Evolutionary conservation across 2,797 vertebrate species (phyloP).

Genomic region (Remorina albescens): DNA sequence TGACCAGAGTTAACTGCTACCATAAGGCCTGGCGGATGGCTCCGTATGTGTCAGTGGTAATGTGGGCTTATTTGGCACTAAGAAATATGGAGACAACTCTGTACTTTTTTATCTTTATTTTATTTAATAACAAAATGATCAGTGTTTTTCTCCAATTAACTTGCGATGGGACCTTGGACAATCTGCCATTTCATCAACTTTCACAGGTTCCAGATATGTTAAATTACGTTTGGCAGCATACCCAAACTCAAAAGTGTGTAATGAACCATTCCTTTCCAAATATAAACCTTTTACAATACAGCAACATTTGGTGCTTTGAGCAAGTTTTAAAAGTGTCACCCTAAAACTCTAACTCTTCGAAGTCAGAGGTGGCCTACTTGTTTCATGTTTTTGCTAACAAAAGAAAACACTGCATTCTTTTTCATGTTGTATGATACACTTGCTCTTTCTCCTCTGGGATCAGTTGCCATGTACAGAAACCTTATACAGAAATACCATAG

Average conservation of each 20-base stretch:
- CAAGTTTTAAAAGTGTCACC: slow-evolving; percentile 24
- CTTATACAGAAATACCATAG: slow-evolving; percentile 61
- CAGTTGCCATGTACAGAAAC: slow-evolving; percentile 65
- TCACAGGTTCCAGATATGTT: slow-evolving; percentile 59
- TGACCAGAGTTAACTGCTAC: slow-evolving; percentile 69
- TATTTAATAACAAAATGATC: slow-evolving; percentile 39
- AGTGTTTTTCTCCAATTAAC: slow-evolving; percentile 43
- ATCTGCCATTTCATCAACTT: slow-evolving; percentile 61
- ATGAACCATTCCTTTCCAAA: slow-evolving; percentile 43
- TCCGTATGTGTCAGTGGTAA: slow-evolving; percentile 63
- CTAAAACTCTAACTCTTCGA: slow-evolving; percentile 28
- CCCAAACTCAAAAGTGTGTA: slow-evolving; percentile 47
- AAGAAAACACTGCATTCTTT: slow-evolving; percentile 45
- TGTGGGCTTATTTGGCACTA: slow-evolving; percentile 63
- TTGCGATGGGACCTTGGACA: slow-evolving; percentile 50
- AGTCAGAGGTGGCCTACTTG: slow-evolving; percentile 32
- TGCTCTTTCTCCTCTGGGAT: slow-evolving; percentile 54
- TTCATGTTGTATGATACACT: slow-evolving; percentile 42
- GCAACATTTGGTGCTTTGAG: slow-evolving; percentile 44
- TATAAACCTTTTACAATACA: slow-evolving; percentile 24
- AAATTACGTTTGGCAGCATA: slow-evolving; percentile 52
- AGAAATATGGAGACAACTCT: slow-evolving; percentile 39
- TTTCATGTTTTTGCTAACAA: slow-evolving; percentile 46
- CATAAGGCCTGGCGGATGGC: slow-evolving; percentile 73
- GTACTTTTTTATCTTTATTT: slow-evolving; percentile 24